phyloP scores from a whole-genome alignment of 2,888 invertebrate genomes.

The Apodemia duryi region DNA sequence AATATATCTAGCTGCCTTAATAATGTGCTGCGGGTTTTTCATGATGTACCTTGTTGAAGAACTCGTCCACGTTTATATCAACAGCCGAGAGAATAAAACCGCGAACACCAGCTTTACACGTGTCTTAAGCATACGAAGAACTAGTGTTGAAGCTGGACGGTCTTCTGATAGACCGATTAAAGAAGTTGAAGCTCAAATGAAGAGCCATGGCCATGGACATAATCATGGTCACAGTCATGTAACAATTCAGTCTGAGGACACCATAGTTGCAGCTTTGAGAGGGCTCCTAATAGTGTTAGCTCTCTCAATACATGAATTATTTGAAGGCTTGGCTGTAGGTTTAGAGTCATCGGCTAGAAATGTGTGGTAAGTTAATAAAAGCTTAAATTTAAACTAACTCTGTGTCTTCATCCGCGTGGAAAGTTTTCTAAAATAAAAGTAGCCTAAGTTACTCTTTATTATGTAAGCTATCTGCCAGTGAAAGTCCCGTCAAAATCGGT shows the following conservation, averaged over 20 bases:
- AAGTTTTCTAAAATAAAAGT: too few species aligned
- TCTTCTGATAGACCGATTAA: conserved; percentile 35
- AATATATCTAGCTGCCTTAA: conserved; percentile 84
- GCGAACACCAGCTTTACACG: conserved; percentile 50
- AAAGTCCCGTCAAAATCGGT: too few species aligned
- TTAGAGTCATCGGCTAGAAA: conserved; percentile 81
- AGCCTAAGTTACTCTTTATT: too few species aligned
- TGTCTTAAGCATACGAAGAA: conserved; percentile 57
- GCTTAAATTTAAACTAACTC: too few species aligned
- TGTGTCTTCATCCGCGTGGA: too few species aligned
- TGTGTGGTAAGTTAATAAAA: conserved; percentile 54
- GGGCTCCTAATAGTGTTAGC: conserved; percentile 90
- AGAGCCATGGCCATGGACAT: conserved; percentile 52
- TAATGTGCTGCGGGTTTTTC: conserved; percentile 88
- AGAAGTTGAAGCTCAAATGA: conserved; percentile 37
- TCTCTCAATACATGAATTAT: conserved; percentile 86
- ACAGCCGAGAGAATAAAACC: conserved; percentile 64
- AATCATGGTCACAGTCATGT: conserved; percentile 52
- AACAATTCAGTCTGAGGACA: conserved; percentile 47
- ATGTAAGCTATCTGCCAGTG: too few species aligned
- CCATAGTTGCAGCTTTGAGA: conserved; percentile 76
- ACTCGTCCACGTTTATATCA: conserved; percentile 84
- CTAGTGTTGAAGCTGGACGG: conserved; percentile 32
- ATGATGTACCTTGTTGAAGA: conserved; percentile 89
- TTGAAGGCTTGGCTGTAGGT: conserved; percentile 92